phyloP scores from a whole-genome alignment of 2,888 invertebrate species.

The Drosophila mercatorum region DNA sequence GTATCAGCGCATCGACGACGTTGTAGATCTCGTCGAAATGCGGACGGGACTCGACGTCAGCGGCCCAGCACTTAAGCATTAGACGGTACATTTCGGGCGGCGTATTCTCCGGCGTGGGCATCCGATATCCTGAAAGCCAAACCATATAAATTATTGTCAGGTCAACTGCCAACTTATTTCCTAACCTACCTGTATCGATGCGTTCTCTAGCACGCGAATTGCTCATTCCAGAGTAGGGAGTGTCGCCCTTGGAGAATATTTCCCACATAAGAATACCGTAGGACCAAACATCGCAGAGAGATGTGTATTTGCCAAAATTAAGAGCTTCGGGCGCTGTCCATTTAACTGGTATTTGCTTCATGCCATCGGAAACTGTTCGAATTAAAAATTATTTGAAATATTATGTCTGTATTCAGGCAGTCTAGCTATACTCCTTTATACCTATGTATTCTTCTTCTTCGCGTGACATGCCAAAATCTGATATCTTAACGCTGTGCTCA shows the following conservation, averaged over 20 bases:
- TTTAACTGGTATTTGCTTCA: slow-evolving; percentile 99
- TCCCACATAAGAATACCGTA: slow-evolving; percentile 98
- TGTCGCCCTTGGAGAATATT: slow-evolving; percentile 96
- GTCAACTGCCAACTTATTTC: neutral
- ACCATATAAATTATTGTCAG: neutral
- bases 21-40: slow-evolving; percentile 95
- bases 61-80: slow-evolving; percentile 97
- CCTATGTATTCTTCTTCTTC: slow-evolving; percentile 97
- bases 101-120: slow-evolving; percentile 95
- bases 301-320: slow-evolving; percentile 98
- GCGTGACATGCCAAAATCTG: slow-evolving; percentile 98
- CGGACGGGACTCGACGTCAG: slow-evolving; percentile 95
- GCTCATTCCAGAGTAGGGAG: slow-evolving; percentile 96
- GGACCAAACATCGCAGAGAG: slow-evolving; percentile 98
- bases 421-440: slow-evolving; percentile 27
- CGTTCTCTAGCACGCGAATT: slow-evolving; percentile 97
- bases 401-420: too few species aligned
- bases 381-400: neutral
- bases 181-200: slow-evolving; percentile 92
- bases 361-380: slow-evolving; percentile 93
- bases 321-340: slow-evolving; percentile 99
- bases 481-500: slow-evolving; percentile 96
- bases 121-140: slow-evolving; percentile 90
- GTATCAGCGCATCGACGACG: slow-evolving; percentile 89
- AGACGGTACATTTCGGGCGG: slow-evolving; percentile 95